Percentiles rank a stretch among this genome's conserved stretches.
Conservation (phyloP, 2,113 vertebrate genomes). For the Coryphaenoides rupestris region DNA sequence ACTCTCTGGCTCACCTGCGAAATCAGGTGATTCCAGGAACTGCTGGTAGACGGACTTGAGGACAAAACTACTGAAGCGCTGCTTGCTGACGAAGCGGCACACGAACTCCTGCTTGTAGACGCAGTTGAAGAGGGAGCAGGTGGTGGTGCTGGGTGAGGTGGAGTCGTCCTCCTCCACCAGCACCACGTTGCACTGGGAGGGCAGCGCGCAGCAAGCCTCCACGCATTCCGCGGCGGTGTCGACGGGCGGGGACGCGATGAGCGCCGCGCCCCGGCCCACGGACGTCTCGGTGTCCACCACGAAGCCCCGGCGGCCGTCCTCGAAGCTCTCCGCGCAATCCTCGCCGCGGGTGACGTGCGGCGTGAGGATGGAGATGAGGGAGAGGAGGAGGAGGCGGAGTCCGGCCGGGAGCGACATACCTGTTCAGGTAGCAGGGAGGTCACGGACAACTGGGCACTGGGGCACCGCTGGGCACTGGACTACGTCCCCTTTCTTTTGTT, state of each 20-base stretch:
- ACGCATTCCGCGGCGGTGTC: constrained; percentile 68
- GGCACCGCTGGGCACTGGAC: no score
- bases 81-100: constrained; percentile 80
- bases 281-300: constrained; percentile 81
- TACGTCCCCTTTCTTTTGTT: no score
- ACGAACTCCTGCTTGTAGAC: constrained; percentile 79
- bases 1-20: neutral
- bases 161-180: constrained; percentile 67
- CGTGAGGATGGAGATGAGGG: no score
- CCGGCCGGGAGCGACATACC: no score
- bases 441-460: no score
- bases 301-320: constrained; percentile 65
- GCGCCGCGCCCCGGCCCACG: constrained; percentile 77
- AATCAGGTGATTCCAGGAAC: constrained; percentile 46
- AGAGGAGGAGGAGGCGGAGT: no score
- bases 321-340: constrained; percentile 43
- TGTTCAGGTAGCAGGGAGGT: no score
- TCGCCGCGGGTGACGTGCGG: no score
- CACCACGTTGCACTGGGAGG: constrained; percentile 80
- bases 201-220: constrained; percentile 72
- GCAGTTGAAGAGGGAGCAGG: constrained; percentile 84
- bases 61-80: constrained; percentile 78
- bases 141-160: neutral
- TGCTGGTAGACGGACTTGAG: constrained; percentile 55
- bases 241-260: constrained; percentile 65